Conservation (phyloP, 1,140 invertebrate genomes). For the Micrasema longulum region DNA sequence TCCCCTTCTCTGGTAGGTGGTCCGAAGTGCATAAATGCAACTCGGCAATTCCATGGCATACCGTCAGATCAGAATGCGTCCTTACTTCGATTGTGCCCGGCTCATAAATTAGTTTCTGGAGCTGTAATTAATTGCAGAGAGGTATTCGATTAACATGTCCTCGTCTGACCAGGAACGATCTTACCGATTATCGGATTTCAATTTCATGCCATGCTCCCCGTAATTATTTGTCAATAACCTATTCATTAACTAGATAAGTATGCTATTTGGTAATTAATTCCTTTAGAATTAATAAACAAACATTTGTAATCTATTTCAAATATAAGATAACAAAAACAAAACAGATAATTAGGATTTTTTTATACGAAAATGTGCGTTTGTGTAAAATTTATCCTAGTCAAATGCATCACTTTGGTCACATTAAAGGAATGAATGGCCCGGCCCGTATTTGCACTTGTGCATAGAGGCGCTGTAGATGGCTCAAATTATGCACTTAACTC, state of each 20-base stretch:
- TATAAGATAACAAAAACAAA: no score
- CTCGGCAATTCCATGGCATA: slow-evolving; percentile 29
- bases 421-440: neutral
- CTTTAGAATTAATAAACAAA: no score
- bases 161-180: slow-evolving; percentile 29
- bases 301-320: no score
- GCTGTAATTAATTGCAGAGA: slow-evolving; percentile 42
- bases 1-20: slow-evolving; percentile 16
- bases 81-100: slow-evolving; percentile 41
- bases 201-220: slow-evolving; percentile 26
- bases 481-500: slow-evolving; percentile 24
- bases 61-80: slow-evolving; percentile 40
- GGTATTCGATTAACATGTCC: slow-evolving; percentile 45
- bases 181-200: slow-evolving; percentile 32
- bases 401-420: neutral
- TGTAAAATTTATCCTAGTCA: no score
- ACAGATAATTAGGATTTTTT: no score
- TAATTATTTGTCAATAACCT: slow-evolving; percentile 21
- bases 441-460: neutral
- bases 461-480: slow-evolving; percentile 18
- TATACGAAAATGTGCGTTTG: no score
- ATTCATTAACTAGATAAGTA: slow-evolving; percentile 24
- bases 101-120: slow-evolving; percentile 42
- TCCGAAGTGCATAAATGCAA: slow-evolving; percentile 30
- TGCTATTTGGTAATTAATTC: slow-evolving; percentile 12